These are phyloP conservation scores for Mechanitis mazaeus DNA, from an alignment of 2,888 invertebrate species.

Conservation along the genomic window DNA sequence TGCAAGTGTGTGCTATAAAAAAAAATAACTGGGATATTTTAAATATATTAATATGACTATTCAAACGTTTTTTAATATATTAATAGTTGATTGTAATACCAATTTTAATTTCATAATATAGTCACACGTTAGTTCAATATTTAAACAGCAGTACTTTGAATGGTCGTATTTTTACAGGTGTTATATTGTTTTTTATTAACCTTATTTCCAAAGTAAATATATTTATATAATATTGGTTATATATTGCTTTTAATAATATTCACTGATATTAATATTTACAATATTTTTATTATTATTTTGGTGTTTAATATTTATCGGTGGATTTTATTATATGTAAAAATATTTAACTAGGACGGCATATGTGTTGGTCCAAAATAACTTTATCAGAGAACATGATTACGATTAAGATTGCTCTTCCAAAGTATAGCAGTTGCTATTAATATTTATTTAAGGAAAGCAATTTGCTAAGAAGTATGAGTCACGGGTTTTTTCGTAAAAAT, in stretches of 20 bases:
- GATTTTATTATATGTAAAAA: neutral
- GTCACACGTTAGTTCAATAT: neutral
- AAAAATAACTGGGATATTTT: neutral
- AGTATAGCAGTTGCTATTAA: too few relatives aligned
- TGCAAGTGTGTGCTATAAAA: neutral
- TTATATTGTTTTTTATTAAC: neutral
- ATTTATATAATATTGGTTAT: slow-evolving; percentile 2
- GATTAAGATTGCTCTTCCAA: too few relatives aligned
- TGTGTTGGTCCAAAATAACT: too few relatives aligned
- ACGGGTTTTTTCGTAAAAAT: too few relatives aligned
- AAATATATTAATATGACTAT: neutral
- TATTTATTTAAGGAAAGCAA: too few relatives aligned
- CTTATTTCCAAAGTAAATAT: neutral
- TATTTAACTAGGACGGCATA: too few relatives aligned
- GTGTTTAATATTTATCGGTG: slow-evolving; percentile 18
- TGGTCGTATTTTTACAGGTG: slow-evolving; percentile 18
- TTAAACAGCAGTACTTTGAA: slow-evolving; percentile 6
- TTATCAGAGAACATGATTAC: too few relatives aligned
- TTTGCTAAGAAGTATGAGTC: too few relatives aligned
- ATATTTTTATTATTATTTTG: neutral
- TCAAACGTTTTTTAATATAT: too few relatives aligned
- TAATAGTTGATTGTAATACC: too few relatives aligned
- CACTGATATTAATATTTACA: slow-evolving; percentile 11
- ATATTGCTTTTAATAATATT: slow-evolving; percentile 10
- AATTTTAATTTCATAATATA: neutral